phyloP scores from a whole-genome alignment of 2,888 invertebrate genomes.

The Psococerastis gibbosa region DNA sequence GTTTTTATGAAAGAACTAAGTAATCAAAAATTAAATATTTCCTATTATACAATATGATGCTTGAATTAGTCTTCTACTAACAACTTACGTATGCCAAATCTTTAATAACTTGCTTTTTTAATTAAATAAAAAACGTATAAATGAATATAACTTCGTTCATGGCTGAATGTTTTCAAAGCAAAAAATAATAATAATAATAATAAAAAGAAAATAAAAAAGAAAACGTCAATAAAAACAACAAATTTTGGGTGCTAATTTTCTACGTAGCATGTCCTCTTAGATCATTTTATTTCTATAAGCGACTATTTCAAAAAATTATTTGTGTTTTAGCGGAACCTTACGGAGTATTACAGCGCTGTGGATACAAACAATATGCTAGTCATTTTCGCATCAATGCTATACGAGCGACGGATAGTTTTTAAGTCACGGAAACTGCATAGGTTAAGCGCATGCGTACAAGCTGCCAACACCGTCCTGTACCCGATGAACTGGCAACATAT shows the following conservation, averaged over 20 bases:
- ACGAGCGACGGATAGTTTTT: slow-evolving; percentile 84
- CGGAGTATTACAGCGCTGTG: slow-evolving; percentile 95
- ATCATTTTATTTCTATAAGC: slow-evolving; percentile 10
- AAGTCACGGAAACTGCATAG: slow-evolving; percentile 76
- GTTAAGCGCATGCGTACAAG: slow-evolving; percentile 83
- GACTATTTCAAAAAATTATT: slow-evolving; percentile 14
- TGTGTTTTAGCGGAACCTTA: slow-evolving; percentile 62
- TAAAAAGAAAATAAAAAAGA: slow-evolving; percentile 3
- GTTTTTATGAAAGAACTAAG: no score
- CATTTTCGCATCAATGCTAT: slow-evolving; percentile 86
- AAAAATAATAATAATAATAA: slow-evolving; percentile 11
- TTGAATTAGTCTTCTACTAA: no score
- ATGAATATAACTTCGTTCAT: no score
- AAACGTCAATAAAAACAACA: no score
- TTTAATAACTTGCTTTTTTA: no score
- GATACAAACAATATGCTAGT: slow-evolving; percentile 87
- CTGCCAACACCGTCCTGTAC: slow-evolving; percentile 83
- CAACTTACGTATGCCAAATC: no score
- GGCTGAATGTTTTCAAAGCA: not conserved
- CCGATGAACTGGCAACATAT: slow-evolving; percentile 99
- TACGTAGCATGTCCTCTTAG: no score
- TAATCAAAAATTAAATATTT: no score
- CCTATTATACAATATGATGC: no score
- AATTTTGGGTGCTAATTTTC: no score
- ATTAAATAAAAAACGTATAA: no score